Evolutionary conservation across 2,113 vertebrate genomes (phyloP).

Genomic region (Ammodytes dubius): DNA sequence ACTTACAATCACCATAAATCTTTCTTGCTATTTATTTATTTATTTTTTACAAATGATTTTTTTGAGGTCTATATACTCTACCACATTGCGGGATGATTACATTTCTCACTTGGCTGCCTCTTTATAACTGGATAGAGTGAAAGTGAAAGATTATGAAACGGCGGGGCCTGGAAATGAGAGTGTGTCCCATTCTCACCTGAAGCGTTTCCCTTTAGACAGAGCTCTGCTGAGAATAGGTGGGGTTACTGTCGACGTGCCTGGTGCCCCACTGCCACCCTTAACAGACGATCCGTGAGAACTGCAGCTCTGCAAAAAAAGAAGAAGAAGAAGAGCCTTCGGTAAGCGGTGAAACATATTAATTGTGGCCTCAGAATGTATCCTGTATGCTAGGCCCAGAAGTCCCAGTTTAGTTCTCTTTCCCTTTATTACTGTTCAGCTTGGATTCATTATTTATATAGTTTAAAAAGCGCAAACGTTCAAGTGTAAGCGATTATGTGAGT

Average conservation of each 20-base stretch:
- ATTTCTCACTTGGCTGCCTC: conserved; percentile 58
- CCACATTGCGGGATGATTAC: conserved; percentile 54
- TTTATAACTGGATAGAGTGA: conserved; percentile 19
- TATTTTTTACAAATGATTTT: conserved; percentile 36
- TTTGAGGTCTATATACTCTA: conserved; percentile 37
- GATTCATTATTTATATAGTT: not conserved
- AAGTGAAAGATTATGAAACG: conserved; percentile 48
- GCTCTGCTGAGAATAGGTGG: conserved; percentile 75
- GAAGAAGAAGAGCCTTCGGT: not conserved
- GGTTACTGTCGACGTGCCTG: conserved; percentile 57
- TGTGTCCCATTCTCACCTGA: conserved; percentile 75
- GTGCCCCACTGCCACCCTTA: conserved; percentile 59
- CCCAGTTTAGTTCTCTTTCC: not conserved
- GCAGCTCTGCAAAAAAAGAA: conserved; percentile 73
- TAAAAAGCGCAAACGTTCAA: conserved; percentile 17
- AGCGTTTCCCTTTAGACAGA: conserved; percentile 80
- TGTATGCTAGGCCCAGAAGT: not conserved
- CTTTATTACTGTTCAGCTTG: conserved; percentile 1
- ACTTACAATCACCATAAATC: conserved; percentile 52
- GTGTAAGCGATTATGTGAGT: conserved; percentile 9
- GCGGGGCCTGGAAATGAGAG: conserved; percentile 41
- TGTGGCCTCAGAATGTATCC: conserved; percentile 14
- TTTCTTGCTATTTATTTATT: not conserved
- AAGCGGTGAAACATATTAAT: not conserved
- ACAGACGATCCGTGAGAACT: conserved; percentile 70